A percentile compares a stretch with the other conserved stretches of the same genome.
Evolutionary conservation across 2,797 vertebrate genomes (phyloP).

Genomic region (Dryobates pubescens): DNA sequence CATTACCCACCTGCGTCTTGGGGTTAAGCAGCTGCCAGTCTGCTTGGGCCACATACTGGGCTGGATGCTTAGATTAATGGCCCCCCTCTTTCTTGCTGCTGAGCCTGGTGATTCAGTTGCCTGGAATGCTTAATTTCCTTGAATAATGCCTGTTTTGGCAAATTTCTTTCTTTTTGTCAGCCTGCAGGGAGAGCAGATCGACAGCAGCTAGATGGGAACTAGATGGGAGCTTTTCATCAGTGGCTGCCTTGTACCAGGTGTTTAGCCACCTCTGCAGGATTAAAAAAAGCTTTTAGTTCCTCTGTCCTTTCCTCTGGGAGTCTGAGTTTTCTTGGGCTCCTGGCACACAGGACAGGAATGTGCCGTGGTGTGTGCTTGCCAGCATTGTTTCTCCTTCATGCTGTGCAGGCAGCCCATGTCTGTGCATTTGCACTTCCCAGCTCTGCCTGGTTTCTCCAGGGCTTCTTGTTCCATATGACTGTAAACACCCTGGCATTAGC

Average conservation of each 20-base stretch:
- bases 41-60: background rate
- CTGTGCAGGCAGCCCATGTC: background rate
- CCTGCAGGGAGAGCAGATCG: slow-evolving; percentile 9
- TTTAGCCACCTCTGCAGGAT: background rate
- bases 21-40: background rate
- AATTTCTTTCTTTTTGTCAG: background rate
- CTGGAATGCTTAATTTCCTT: slow-evolving; percentile 23
- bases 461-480: background rate
- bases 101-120: slow-evolving; percentile 24
- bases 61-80: background rate
- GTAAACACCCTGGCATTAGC: slow-evolving; percentile 6
- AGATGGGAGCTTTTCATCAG: background rate
- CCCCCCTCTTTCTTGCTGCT: background rate
- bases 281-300: background rate
- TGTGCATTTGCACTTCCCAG: background rate
- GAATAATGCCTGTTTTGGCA: slow-evolving; percentile 23
- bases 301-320: background rate
- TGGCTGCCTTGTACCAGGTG: background rate
- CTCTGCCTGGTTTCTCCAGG: background rate
- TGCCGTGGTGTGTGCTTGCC: background rate
- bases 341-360: background rate
- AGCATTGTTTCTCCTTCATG: background rate
- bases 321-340: background rate
- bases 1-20: background rate
- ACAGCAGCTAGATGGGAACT: background rate